Evolutionary conservation across 2,888 invertebrate genomes (phyloP), one percentile per base, ranked within the genome.

Genomic region (Dugesia japonica): DNA sequence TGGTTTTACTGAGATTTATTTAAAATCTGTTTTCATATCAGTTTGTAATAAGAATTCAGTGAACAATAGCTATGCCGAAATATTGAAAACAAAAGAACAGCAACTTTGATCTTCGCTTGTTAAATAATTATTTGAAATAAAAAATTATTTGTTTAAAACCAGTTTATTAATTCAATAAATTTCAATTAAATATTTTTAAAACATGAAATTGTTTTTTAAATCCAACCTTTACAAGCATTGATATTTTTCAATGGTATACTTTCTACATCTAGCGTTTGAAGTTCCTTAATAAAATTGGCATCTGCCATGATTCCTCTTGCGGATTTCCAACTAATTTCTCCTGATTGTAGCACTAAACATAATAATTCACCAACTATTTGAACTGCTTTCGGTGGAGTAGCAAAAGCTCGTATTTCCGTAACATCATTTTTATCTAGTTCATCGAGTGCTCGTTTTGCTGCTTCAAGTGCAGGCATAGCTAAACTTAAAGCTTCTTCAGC

Each of bases 251-350:
- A 26, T 13, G 79, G 71, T 28, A 79, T 78, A 31, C 42, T 73
- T 26, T 79, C 79, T n/a, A 78, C 76, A 42, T 79, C 78, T 72
- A 79, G 56, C 9, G 38, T 42, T 33, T 78, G 78, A 17, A 79
- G 74, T 27, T 27, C 73, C 28, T 42, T 38, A 20, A 79, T 42
- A 71, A 79, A 79, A 38, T 73, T 79, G 27, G 79, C 74, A 71
- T 79, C 79, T n/a, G 79, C 72, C 79, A 79, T 79, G 0, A 79
- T 42, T 0, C 28, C 77, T 79, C 79, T 72, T 28, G 79, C 79
- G n/a, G 78, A 72, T 42, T 79, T 79, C 77, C 78, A 79, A 27
- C 73, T 79, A 38, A 79, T 72, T 27, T 79, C 79, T 26, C 28
- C 23, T 13, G 74, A 26, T 73, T 77, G 77, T n/a, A 77, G 26